Evolutionary conservation across 2,888 invertebrate genomes (phyloP), one percentile per base, ranked within the genome.

Genomic region (Cenopis cana): DNA sequence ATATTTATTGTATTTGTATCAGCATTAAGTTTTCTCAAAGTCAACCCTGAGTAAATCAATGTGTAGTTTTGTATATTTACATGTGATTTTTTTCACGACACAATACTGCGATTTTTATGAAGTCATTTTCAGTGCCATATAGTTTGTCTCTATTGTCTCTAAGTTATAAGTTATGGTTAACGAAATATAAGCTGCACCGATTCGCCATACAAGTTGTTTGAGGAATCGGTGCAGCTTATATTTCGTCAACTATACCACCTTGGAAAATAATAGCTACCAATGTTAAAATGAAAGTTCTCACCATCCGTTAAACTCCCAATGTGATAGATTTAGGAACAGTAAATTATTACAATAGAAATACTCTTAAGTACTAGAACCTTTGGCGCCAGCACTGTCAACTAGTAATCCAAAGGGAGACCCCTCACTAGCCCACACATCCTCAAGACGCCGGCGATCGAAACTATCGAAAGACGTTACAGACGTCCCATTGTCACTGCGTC

Each of bases 1-100:
- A 86, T 87, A 91, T 90, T 92, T 92, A 88, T 79, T 82, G 76
- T 55, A 41, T 54, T 77, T 83, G 82, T 88, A 84, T 83, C 82
- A 85, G 84, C 85, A 86, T 87, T 85, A 84, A 82, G 83, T 78
- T 79, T 81, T 82, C 73, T 41, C 20, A 1, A 24, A 3, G 24
- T 68, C 50, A 52, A 59, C 60, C 24, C 17, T 66, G 0, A 20
- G 24, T 17, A 9, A 8, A 10, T 67, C 18, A 14, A 49, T 56
- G 55, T 56, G 54, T 56, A 65, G 56, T n/a, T 14, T 17, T 57
- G n/a, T 17, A 54, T 50, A 52, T 38, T 8, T 41, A 17, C 38
- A 14, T 46, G 46, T 52, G 4, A 36, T 17, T 59, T 68, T 59
- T 68, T 52, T 50, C 38, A 50, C n/a, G 12, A 20, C 36, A 1